These are phyloP conservation scores for Hoplodrina blanda DNA, from an alignment of 2,888 invertebrate species.

Conservation along the genomic window DNA sequence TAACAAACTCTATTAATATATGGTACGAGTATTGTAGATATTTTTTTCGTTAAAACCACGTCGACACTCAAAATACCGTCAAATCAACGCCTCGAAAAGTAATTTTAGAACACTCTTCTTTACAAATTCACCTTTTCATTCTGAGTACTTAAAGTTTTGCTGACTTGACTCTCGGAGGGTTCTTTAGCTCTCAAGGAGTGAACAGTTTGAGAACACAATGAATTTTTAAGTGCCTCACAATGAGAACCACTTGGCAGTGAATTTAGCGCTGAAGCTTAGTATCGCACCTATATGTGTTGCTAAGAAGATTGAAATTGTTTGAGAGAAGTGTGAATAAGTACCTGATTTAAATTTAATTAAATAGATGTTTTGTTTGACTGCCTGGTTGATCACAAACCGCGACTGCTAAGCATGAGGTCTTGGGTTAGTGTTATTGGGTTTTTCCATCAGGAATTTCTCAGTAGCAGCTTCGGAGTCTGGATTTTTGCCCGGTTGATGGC, in stretches of 20 bases:
- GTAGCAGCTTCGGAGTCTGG: too few species aligned
- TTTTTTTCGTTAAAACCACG: neutral
- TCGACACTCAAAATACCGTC: constrained; percentile 15
- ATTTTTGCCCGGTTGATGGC: too few species aligned
- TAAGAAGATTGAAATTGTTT: constrained; percentile 23
- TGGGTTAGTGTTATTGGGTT: too few species aligned
- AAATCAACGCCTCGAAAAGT: constrained; percentile 2
- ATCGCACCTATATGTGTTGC: constrained; percentile 8
- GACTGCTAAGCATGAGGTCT: too few species aligned
- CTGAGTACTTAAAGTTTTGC: constrained; percentile 39
- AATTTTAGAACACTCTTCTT: constrained; percentile 20
- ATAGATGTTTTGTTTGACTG: too few species aligned
- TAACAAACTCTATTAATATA: too few species aligned
- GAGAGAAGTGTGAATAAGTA: neutral
- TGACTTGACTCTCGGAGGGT: constrained; percentile 27
- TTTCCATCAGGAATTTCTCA: too few species aligned
- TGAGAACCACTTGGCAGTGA: constrained; percentile 34
- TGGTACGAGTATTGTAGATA: too few species aligned
- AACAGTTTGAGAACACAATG: constrained; percentile 46
- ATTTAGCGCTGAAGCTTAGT: constrained; percentile 13
- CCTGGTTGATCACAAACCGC: too few species aligned
- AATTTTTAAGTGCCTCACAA: constrained; percentile 53
- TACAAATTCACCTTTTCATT: constrained; percentile 38
- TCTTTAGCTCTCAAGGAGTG: constrained; percentile 33
- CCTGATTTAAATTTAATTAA: too few species aligned